A percentile compares a stretch with the other conserved stretches of the same genome.
Evolutionary conservation across 2,113 vertebrate species (phyloP).

Genomic region (Mixornis gularis): DNA sequence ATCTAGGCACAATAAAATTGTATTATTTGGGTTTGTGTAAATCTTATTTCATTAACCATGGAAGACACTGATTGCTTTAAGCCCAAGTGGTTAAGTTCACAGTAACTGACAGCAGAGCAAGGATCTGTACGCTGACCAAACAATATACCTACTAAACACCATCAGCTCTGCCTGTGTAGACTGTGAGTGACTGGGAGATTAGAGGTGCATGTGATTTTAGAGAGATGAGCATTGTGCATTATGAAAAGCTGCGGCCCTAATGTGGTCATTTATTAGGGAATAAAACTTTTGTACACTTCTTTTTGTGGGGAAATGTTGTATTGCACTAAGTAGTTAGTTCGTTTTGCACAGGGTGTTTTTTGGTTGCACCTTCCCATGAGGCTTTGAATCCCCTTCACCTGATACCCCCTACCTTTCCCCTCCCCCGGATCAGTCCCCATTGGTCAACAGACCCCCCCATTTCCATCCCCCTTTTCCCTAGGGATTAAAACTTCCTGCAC

Average conservation of each 20-base stretch:
- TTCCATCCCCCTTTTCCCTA: too few relatives aligned
- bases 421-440: too few relatives aligned
- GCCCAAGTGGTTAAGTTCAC: neutral
- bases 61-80: neutral
- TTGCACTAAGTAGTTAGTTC: too few relatives aligned
- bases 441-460: too few relatives aligned
- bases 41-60: neutral
- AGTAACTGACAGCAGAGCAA: neutral
- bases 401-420: too few relatives aligned
- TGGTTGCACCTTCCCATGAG: too few relatives aligned
- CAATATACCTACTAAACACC: fast-evolving
- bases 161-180: neutral
- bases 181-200: neutral
- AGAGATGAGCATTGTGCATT: neutral
- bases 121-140: neutral
- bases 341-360: too few relatives aligned
- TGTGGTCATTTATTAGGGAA: neutral
- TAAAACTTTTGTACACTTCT: neutral
- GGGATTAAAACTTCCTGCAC: too few relatives aligned
- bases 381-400: too few relatives aligned
- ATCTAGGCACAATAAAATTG: neutral
- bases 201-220: neutral
- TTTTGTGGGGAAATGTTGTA: neutral
- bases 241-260: neutral
- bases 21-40: neutral